Base-by-base conservation (phyloP, 2,797 vertebrate genomes). In the Gobio occitaniae region DNA sequence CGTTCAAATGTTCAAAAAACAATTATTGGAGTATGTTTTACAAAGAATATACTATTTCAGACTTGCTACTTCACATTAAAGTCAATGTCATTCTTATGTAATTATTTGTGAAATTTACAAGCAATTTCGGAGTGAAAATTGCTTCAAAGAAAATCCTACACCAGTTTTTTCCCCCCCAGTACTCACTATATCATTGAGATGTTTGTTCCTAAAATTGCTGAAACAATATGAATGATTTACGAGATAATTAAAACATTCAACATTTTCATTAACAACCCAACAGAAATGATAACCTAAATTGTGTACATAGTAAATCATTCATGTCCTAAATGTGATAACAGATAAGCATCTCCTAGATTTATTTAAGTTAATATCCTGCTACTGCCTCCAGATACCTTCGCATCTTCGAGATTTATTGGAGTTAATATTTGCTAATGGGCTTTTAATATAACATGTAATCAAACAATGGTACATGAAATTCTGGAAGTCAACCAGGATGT, bases 321-420 rank as follows among this genome's bases (percentile, higher is more conserved):
- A 65, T 6, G 16, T 66, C 29, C 56, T 21, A 36, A 48, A 65
- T 16, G 47, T 83, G 71, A 76, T 71, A 41, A 71, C 36, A 72
- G 50, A 82, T 68, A 66, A 54, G 72, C 32, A 52, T 36, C 29
- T 52, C 17, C 21, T n/a, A 66, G 47, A 75, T 75, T 47, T 82
- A 74, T 61, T 63, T n/a, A 36, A 71, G 15, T n/a, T 66, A 76
- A 66, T 66, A 21, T 36, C 71, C 72, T 29, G 44, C 59, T 77
- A 52, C 47, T 70, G 25, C 44, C 17, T 69, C 15, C 29, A 75
- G 59, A 66, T 52, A 29, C 36, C 36, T 38, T 38, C 44, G 21
- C 47, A 69, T 48, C 6, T 66, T 83, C 19, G 0, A 38, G 19
- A 83, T 65, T 41, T 54, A 54, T 41, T 29, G 2, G 6, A 77